phyloP scores from a whole-genome alignment of 2,113 vertebrate genomes.

The Camelus dromedarius region DNA sequence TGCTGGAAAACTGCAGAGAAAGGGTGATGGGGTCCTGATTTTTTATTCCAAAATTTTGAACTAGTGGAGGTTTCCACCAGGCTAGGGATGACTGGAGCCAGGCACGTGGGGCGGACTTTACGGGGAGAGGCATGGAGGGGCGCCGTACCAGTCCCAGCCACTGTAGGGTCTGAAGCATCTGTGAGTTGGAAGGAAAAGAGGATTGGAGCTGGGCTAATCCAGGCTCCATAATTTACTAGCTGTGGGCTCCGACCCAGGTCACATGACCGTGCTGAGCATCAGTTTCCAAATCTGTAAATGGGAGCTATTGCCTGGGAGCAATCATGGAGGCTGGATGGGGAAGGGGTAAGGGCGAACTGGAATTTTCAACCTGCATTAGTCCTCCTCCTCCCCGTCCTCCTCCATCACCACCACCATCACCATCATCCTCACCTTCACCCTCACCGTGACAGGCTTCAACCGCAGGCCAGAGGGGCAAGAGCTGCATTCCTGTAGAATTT shows the following conservation, averaged over 20 bases:
- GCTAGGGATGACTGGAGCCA: no score
- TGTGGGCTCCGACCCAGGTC: neutral
- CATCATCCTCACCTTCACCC: rapidly evolving
- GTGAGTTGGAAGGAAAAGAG: neutral
- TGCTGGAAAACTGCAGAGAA: neutral
- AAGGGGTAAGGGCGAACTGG: rapidly evolving
- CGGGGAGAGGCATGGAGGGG: rapidly evolving
- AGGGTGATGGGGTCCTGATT: neutral
- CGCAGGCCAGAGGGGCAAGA: neutral
- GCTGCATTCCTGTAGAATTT: neutral
- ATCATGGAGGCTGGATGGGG: neutral
- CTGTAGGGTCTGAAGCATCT: neutral
- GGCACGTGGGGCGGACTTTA: rapidly evolving
- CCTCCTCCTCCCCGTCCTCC: neutral
- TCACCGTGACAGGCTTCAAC: neutral
- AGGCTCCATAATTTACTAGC: neutral
- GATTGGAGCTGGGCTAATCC: neutral
- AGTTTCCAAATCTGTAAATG: neutral
- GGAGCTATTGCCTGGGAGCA: neutral
- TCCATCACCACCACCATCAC: rapidly evolving
- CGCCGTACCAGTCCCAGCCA: rapidly evolving
- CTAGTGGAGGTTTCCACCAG: rapidly evolving
- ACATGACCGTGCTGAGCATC: neutral
- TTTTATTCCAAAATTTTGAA: neutral
- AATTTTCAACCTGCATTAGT: rapidly evolving